phyloP scores from a whole-genome alignment of 2,888 invertebrate species.

The Argyresthia albistria region DNA sequence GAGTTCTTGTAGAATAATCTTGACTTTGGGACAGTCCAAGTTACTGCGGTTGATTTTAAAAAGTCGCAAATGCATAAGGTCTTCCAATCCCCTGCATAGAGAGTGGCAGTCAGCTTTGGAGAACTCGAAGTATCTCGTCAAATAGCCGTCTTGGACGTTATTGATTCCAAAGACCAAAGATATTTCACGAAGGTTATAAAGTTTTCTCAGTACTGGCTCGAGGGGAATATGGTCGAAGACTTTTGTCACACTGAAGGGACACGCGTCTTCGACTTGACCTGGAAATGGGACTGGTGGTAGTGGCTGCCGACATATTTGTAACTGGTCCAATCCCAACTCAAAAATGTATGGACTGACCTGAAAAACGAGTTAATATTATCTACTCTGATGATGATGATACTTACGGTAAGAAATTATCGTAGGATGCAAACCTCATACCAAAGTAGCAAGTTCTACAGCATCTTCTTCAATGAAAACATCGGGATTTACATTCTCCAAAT shows the following conservation, averaged over 20 bases:
- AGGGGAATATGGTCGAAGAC: constrained; percentile 73
- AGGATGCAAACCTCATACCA: constrained; percentile 26
- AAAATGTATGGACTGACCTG: constrained; percentile 66
- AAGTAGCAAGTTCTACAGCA: constrained; percentile 39
- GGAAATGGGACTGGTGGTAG: constrained; percentile 36
- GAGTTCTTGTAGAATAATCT: constrained; percentile 68
- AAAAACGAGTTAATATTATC: constrained; percentile 8
- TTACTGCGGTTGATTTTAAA: constrained; percentile 74
- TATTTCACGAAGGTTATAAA: constrained; percentile 68
- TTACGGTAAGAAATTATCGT: too few relatives aligned
- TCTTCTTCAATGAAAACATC: constrained; percentile 54
- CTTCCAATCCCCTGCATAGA: constrained; percentile 64
- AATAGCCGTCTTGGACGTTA: constrained; percentile 63
- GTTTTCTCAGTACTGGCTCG: constrained; percentile 57
- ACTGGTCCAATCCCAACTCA: constrained; percentile 59
- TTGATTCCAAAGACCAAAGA: constrained; percentile 52
- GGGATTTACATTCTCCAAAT: constrained; percentile 50
- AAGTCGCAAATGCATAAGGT: constrained; percentile 54
- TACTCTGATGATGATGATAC: too few relatives aligned
- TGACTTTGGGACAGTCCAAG: constrained; percentile 71
- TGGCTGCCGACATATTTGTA: constrained; percentile 69
- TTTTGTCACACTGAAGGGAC: constrained; percentile 45
- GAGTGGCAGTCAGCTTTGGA: constrained; percentile 71
- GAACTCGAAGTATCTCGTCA: constrained; percentile 74
- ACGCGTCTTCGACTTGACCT: constrained; percentile 39